A percentile compares a stretch with the other conserved stretches of the same genome.
These are phyloP conservation scores for Sminthurinus signatus DNA, from an alignment of 1,140 invertebrate genomes.

Conservation along the genomic window DNA sequence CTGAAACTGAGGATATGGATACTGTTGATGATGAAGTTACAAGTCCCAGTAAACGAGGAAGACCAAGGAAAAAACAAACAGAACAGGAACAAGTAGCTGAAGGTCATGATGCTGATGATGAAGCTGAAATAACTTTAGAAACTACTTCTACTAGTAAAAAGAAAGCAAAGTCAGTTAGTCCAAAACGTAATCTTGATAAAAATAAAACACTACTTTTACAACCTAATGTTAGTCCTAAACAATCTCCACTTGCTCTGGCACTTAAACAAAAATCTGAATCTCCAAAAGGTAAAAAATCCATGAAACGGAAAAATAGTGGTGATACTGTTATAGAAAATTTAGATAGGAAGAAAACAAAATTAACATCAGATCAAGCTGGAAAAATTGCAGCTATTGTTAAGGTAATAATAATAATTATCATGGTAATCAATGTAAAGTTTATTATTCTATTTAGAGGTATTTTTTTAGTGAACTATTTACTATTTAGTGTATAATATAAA, in stretches of 20 bases:
- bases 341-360: conserved; percentile 14
- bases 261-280: too few relatives aligned
- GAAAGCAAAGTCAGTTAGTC: conserved; percentile 16
- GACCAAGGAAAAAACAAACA: conserved; percentile 20
- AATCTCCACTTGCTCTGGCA: too few relatives aligned
- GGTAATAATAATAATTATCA: too few relatives aligned
- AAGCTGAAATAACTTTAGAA: conserved; percentile 5
- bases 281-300: conserved; percentile 3
- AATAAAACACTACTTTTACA: neutral
- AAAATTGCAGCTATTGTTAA: conserved; percentile 36
- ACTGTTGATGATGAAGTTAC: neutral
- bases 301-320: conserved; percentile 12
- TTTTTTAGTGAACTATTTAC: too few relatives aligned
- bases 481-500: too few relatives aligned
- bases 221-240: too few relatives aligned
- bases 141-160: neutral
- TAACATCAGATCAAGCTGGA: conserved; percentile 27
- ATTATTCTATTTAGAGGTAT: too few relatives aligned
- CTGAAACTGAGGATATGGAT: neutral
- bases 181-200: conserved; percentile 8
- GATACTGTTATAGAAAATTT: conserved; percentile 16
- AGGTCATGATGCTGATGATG: conserved; percentile 23
- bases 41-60: conserved; percentile 4
- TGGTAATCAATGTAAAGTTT: too few relatives aligned
- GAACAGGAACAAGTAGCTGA: conserved; percentile 16